Conservation (phyloP, 2,888 invertebrate genomes). For the Gymnoscelis rufifasciata region DNA sequence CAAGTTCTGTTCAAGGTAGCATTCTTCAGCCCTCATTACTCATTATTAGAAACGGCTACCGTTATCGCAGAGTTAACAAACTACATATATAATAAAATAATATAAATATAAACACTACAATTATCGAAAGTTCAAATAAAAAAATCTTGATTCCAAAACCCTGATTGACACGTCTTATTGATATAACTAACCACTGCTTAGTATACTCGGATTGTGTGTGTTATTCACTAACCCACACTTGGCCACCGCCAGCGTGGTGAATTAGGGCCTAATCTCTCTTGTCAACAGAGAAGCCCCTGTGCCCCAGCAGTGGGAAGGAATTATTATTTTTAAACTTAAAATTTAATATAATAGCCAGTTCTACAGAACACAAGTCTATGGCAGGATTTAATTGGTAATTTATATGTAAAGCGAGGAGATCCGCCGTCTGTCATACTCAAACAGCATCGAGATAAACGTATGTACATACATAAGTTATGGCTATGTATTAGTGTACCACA, state of each 20-base stretch:
- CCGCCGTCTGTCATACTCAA: slow-evolving; percentile 21
- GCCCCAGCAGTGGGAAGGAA: too few species aligned
- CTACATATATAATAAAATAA: not conserved
- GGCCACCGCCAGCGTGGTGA: too few species aligned
- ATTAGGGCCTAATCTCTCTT: too few species aligned
- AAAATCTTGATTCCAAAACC: too few species aligned
- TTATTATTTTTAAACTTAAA: too few species aligned
- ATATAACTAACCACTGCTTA: too few species aligned
- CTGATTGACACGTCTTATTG: too few species aligned
- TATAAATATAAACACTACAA: too few species aligned
- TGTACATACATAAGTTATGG: not conserved
- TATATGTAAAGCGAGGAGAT: slow-evolving; percentile 70
- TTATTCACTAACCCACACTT: too few species aligned
- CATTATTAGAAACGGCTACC: slow-evolving; percentile 71
- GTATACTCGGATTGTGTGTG: too few species aligned
- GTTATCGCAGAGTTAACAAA: slow-evolving; percentile 35
- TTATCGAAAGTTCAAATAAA: too few species aligned
- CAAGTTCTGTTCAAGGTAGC: slow-evolving; percentile 28
- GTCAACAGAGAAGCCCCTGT: too few species aligned
- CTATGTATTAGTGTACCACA: not conserved
- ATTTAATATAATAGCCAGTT: slow-evolving; percentile 3
- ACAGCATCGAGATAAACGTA: not conserved
- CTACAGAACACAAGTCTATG: slow-evolving; percentile 25
- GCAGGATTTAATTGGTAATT: slow-evolving; percentile 61
- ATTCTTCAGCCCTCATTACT: slow-evolving; percentile 64